A percentile compares a stretch with the other conserved stretches of the same genome.
These are phyloP conservation scores for Calliphora vicina DNA, from an alignment of 1,140 invertebrate genomes.

Conservation along the genomic window DNA sequence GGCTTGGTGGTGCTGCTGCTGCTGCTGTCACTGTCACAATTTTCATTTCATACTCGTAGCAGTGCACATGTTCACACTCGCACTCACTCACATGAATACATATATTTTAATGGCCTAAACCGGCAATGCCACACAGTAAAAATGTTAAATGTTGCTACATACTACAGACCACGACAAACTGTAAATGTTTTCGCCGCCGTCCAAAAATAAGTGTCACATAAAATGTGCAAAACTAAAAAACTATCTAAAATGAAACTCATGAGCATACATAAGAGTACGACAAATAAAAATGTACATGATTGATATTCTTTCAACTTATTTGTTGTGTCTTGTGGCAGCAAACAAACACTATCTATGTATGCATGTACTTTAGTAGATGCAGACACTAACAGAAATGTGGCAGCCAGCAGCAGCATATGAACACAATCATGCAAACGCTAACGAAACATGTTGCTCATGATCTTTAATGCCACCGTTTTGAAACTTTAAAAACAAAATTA, in stretches of 20 bases:
- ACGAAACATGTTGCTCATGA: neutral
- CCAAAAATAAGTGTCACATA: neutral
- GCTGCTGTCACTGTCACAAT: neutral
- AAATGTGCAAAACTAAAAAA: neutral
- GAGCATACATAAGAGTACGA: neutral
- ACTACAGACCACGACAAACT: neutral
- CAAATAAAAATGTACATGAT: neutral
- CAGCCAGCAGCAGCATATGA: too few relatives aligned
- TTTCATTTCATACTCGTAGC: neutral
- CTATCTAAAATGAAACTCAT: neutral
- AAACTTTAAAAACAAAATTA: neutral
- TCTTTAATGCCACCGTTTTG: neutral
- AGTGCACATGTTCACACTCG: neutral
- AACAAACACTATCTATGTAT: too few relatives aligned
- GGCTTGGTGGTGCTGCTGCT: too few relatives aligned
- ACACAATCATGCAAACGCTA: too few relatives aligned
- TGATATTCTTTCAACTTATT: constrained; percentile 15
- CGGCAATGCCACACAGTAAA: neutral
- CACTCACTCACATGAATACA: too few relatives aligned
- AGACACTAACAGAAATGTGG: too few relatives aligned
- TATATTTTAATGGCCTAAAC: neutral
- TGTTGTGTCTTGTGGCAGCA: neutral
- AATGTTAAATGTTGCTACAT: neutral
- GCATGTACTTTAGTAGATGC: too few relatives aligned
- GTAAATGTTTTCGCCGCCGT: neutral